Evolutionary conservation across 2,113 vertebrate genomes (phyloP).

Genomic region (Lipophrys pholis): DNA sequence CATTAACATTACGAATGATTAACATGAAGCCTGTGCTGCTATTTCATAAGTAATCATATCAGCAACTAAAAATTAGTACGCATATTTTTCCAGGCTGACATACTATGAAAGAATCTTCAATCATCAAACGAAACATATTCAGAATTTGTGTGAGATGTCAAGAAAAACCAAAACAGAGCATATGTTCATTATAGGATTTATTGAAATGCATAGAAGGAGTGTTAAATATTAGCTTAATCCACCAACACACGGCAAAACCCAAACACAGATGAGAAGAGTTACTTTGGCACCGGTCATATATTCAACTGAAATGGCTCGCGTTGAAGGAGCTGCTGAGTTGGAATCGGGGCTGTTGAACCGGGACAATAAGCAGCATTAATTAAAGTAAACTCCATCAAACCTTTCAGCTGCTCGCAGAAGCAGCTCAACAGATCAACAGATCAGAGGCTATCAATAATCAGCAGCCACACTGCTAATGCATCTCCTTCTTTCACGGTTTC

Average conservation of each 20-base stretch:
- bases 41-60: too few species aligned
- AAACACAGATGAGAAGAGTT: slow-evolving; percentile 32
- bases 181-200: slow-evolving; percentile 40
- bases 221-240: slow-evolving; percentile 41
- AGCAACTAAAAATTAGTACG: too few species aligned
- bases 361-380: slow-evolving; percentile 33
- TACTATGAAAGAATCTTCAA: not conserved
- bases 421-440: slow-evolving; percentile 39
- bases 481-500: slow-evolving; percentile 22
- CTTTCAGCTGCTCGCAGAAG: slow-evolving; percentile 37
- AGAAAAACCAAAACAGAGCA: not conserved
- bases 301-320: not conserved
- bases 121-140: not conserved
- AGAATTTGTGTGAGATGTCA: not conserved
- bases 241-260: slow-evolving; percentile 9
- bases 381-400: slow-evolving; percentile 40
- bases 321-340: slow-evolving; percentile 20
- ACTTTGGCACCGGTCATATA: slow-evolving; percentile 45
- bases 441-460: slow-evolving; percentile 59
- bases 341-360: not conserved
- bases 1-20: too few species aligned
- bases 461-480: slow-evolving; percentile 32
- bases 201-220: slow-evolving; percentile 45
- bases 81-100: slow-evolving; percentile 9
- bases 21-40: too few species aligned